Conservation (phyloP, 2,888 invertebrate genomes). For the Notodonta dromedarius region DNA sequence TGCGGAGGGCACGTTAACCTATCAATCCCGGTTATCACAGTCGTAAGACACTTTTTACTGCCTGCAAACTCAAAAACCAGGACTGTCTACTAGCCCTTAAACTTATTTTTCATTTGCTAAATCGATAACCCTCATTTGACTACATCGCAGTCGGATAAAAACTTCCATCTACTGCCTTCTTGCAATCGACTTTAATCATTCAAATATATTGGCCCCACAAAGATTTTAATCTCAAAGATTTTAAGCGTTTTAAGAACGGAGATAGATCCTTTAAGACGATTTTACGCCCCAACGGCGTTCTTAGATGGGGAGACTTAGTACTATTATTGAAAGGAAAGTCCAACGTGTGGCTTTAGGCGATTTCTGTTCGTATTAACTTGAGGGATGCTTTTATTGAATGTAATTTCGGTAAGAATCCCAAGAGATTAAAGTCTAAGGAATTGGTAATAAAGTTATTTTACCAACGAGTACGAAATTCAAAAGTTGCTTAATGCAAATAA, state of each 20-base stretch:
- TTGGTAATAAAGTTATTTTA: too few species aligned
- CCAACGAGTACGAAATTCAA: too few species aligned
- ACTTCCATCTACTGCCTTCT: neutral
- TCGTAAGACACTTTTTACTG: too few species aligned
- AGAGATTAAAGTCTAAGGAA: too few species aligned
- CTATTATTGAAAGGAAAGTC: slow-evolving; percentile 27
- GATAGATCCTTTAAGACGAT: slow-evolving; percentile 38
- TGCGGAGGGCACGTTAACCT: too few species aligned
- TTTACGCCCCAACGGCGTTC: slow-evolving; percentile 28
- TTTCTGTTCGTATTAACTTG: slow-evolving; percentile 10
- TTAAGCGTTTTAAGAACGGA: slow-evolving; percentile 30
- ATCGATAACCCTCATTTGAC: neutral
- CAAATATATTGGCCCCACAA: slow-evolving; percentile 22
- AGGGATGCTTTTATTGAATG: neutral
- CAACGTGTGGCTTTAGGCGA: slow-evolving; percentile 12
- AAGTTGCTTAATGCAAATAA: too few species aligned
- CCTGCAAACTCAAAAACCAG: too few species aligned
- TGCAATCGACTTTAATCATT: slow-evolving; percentile 27
- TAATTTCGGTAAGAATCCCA: neutral
- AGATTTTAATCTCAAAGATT: slow-evolving; percentile 30
- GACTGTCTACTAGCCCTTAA: neutral
- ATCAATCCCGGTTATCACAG: too few species aligned
- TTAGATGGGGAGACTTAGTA: slow-evolving; percentile 27
- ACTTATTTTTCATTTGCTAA: neutral
- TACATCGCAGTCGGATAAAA: neutral